phyloP scores from a whole-genome alignment of 2,113 vertebrate genomes.

The Mustela nigripes region DNA sequence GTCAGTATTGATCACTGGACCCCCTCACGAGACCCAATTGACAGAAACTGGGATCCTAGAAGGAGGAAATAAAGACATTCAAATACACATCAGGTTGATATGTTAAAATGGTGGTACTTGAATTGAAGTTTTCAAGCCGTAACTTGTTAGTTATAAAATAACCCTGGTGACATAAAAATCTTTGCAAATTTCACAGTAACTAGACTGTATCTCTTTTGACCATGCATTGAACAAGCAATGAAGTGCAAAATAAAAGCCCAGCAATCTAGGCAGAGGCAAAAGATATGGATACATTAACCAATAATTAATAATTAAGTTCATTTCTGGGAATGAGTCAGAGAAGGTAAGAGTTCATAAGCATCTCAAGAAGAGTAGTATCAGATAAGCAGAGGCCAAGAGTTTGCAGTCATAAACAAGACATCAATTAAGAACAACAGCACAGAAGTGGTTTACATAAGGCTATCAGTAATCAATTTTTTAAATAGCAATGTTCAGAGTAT shows the following conservation, averaged over 20 bases:
- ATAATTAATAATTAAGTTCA: neutral
- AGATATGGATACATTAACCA: neutral
- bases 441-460: neutral
- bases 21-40: neutral
- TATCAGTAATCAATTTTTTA: neutral
- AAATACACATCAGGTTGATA: neutral
- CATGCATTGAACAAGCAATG: neutral
- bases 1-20: neutral
- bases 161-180: neutral
- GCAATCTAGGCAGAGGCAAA: neutral
- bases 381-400: neutral
- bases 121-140: neutral
- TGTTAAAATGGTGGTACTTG: neutral
- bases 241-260: neutral
- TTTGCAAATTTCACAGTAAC: constrained; percentile 31
- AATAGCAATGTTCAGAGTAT: neutral
- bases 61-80: neutral
- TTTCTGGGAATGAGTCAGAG: neutral
- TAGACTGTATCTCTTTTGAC: neutral
- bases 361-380: neutral
- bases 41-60: neutral
- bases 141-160: neutral
- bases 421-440: neutral
- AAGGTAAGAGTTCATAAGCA: neutral
- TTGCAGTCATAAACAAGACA: neutral